These are phyloP conservation scores for Cerastis rubricosa DNA, from an alignment of 2,888 invertebrate species.

Conservation along the genomic window DNA sequence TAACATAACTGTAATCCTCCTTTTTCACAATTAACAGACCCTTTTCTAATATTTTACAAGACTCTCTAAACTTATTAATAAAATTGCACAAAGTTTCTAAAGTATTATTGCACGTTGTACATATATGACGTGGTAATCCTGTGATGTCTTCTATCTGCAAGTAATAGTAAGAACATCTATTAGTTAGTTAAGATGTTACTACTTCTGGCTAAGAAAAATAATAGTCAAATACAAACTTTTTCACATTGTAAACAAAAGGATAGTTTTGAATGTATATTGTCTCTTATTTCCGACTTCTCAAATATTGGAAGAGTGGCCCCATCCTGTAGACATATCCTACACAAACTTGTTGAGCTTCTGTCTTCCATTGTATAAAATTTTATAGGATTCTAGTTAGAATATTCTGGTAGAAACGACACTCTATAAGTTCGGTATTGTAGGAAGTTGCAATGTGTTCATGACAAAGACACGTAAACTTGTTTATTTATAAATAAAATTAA, in stretches of 20 bases:
- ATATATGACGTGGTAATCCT: constrained; percentile 84
- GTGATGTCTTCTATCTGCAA: constrained; percentile 83
- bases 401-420: not conserved
- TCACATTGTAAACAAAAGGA: constrained; percentile 77
- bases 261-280: constrained; percentile 75
- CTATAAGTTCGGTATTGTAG: not conserved
- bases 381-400: constrained; percentile 43
- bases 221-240: constrained; percentile 72
- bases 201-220: not conserved
- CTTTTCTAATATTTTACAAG: constrained; percentile 76
- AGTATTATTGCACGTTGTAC: constrained; percentile 77
- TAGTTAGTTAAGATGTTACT: not conserved
- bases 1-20: constrained; percentile 65
- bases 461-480: constrained; percentile 11
- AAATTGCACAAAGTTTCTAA: constrained; percentile 78
- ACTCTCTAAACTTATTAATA: constrained; percentile 80
- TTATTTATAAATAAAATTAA: constrained; percentile 7
- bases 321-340: constrained; percentile 83
- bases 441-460: constrained; percentile 25
- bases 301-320: constrained; percentile 82
- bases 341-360: constrained; percentile 68
- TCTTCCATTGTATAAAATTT: constrained; percentile 44
- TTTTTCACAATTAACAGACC: constrained; percentile 75
- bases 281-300: constrained; percentile 69
- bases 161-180: constrained; percentile 28